Evolutionary conservation across 30 jellyfish, hydroid and myxozoan species (phyloP).

Genomic region (Catostylus mosaicus): DNA sequence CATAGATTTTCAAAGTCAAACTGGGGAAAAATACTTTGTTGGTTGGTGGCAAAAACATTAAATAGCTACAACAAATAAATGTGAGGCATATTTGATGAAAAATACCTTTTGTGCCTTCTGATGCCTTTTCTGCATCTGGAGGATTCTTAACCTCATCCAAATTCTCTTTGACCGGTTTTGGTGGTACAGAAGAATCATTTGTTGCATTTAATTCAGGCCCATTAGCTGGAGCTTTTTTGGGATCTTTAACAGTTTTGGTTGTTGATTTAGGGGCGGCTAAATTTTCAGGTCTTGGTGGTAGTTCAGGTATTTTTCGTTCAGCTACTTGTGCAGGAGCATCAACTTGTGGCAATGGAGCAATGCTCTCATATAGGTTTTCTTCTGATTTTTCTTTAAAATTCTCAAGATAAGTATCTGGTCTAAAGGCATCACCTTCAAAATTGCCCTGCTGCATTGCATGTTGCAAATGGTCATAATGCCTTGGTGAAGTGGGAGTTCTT

Average conservation of each 20-base stretch:
- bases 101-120: not conserved
- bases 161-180: not conserved
- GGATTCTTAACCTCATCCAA: not conserved
- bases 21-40: too few species aligned
- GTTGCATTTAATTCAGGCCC: not conserved
- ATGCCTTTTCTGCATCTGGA: too few species aligned
- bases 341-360: not conserved
- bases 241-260: not conserved
- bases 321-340: not conserved
- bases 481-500: too few species aligned
- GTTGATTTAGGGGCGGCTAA: not conserved
- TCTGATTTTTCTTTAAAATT: not conserved
- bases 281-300: not conserved
- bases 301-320: not conserved
- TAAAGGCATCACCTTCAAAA: too few species aligned
- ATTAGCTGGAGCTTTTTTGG: not conserved
- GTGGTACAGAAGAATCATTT: not conserved
- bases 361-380: not conserved
- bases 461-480: too few species aligned
- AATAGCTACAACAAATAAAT: too few species aligned
- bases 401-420: too few species aligned
- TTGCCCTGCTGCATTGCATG: too few species aligned
- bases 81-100: too few species aligned
- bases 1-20: too few species aligned
- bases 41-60: too few species aligned